phyloP scores from a whole-genome alignment of 1,140 invertebrate species.

The Drosophila pandora region DNA sequence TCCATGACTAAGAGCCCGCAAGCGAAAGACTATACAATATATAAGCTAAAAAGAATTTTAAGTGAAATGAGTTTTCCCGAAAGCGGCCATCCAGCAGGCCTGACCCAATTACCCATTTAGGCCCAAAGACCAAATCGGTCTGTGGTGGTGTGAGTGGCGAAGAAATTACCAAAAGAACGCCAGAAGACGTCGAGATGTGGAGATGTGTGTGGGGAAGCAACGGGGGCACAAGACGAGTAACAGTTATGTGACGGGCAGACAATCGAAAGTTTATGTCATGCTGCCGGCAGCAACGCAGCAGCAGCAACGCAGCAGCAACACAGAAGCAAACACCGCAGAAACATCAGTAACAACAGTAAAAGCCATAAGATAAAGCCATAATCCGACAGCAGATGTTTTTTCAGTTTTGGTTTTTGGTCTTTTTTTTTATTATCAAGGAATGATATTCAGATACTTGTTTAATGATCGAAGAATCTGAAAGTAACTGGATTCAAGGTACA shows the following conservation, averaged over 20 bases:
- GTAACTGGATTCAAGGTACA: conserved; percentile 23
- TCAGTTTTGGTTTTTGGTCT: conserved; percentile 22
- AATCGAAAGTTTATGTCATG: conserved; percentile 82
- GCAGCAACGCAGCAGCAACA: conserved; percentile 21
- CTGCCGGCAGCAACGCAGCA: conserved; percentile 55
- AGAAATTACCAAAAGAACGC: conserved; percentile 50
- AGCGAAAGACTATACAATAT: conserved; percentile 19
- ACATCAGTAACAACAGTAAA: conserved; percentile 9
- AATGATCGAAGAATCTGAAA: conserved; percentile 36
- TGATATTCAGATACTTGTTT: conserved; percentile 8
- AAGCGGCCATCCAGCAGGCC: conserved; percentile 37
- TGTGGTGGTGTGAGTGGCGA: conserved; percentile 30
- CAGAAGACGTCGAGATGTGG: conserved; percentile 27
- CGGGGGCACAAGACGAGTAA: conserved; percentile 52
- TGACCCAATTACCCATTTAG: conserved; percentile 80
- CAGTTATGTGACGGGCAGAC: conserved; percentile 80
- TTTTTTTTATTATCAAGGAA: not conserved
- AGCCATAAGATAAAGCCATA: conserved; percentile 27
- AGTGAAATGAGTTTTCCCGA: conserved; percentile 78
- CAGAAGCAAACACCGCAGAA: conserved; percentile 10
- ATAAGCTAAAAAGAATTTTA: conserved; percentile 66
- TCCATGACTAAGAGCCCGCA: conserved; percentile 55
- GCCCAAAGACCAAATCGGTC: conserved; percentile 44
- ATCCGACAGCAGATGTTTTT: conserved; percentile 30
- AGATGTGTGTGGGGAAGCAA: conserved; percentile 21